Evolutionary conservation across 2,113 vertebrate genomes (phyloP).

Genomic region (Motacilla alba): DNA sequence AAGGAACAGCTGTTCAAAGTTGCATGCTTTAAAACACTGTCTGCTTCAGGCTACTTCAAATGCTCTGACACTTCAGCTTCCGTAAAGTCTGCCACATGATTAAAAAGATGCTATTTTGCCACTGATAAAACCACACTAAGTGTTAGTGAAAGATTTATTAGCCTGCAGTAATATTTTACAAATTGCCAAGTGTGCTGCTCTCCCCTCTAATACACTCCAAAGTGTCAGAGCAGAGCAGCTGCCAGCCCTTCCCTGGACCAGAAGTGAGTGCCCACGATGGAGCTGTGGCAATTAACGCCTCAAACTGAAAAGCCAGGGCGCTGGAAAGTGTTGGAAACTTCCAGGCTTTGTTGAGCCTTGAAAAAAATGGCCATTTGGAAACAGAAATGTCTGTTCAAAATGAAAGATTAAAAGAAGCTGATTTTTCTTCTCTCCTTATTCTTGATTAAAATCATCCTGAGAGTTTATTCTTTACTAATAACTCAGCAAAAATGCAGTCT

Average conservation of each 20-base stretch:
- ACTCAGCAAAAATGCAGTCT: background rate
- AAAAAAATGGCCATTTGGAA: background rate
- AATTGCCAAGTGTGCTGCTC: background rate
- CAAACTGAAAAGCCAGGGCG: background rate
- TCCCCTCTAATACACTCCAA: background rate
- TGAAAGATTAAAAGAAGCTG: background rate
- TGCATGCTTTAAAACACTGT: background rate
- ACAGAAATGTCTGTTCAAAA: background rate
- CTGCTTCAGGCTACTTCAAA: constrained; percentile 8
- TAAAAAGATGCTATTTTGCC: background rate
- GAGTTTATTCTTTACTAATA: background rate
- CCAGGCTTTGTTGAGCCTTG: background rate
- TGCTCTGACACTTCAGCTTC: background rate
- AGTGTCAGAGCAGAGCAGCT: background rate
- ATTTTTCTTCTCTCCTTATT: background rate
- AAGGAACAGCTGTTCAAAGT: constrained; percentile 9
- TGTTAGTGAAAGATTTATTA: background rate
- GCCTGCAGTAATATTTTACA: background rate
- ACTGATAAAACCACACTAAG: background rate
- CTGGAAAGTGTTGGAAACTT: background rate
- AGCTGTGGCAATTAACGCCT: background rate
- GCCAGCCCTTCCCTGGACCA: background rate
- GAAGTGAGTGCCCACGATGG: fast-evolving
- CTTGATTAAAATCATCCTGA: background rate
- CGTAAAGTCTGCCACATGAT: background rate